A percentile compares a stretch with the other conserved stretches of the same genome.
phyloP scores from a whole-genome alignment of 2,888 invertebrate genomes.

The Agrochola macilenta region DNA sequence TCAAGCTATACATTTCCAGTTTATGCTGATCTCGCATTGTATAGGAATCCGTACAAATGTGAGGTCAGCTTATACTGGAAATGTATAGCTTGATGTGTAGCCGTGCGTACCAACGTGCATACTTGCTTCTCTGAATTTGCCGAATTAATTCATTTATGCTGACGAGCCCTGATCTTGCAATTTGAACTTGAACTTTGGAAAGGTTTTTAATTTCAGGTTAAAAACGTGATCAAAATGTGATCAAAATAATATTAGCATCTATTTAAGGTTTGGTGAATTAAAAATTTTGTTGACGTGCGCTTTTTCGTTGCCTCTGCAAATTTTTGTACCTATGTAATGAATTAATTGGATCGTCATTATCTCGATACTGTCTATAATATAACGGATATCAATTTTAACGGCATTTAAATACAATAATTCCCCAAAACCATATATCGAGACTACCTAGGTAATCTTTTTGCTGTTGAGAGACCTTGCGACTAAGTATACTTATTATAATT shows the following conservation, averaged over 20 bases:
- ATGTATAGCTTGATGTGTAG: too few species aligned
- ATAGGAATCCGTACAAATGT: too few species aligned
- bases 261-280: not conserved
- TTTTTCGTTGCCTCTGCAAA: not conserved
- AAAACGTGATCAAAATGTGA: slow-evolving; percentile 37
- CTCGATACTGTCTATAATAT: not conserved
- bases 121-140: not conserved
- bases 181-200: slow-evolving; percentile 23
- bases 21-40: too few species aligned
- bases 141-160: slow-evolving; percentile 14
- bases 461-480: not conserved
- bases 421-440: not conserved
- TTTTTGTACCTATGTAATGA: not conserved
- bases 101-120: too few species aligned
- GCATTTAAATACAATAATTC: not conserved
- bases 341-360: not conserved
- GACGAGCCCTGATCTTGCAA: slow-evolving; percentile 8
- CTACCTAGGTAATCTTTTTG: not conserved
- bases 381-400: not conserved
- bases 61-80: too few species aligned
- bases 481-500: too few species aligned
- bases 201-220: slow-evolving; percentile 21
- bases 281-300: not conserved
- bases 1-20: too few species aligned
- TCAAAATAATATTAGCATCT: slow-evolving; percentile 21